These are phyloP conservation scores for Zaprionus inermis DNA, from an alignment of 1,140 invertebrate species.

Conservation along the genomic window DNA sequence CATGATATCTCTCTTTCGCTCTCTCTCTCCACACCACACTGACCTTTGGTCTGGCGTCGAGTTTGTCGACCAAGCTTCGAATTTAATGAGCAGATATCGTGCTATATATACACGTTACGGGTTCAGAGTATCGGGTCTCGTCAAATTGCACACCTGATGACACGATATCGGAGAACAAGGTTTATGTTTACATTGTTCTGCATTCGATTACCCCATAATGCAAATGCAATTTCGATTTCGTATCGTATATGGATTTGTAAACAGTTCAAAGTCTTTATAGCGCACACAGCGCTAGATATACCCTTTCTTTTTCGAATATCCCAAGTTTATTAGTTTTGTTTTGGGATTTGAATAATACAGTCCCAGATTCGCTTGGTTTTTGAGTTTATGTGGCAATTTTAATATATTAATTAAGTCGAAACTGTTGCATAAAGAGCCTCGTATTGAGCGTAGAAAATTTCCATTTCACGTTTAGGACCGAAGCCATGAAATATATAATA, in stretches of 20 bases:
- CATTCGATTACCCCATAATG: constrained; percentile 36
- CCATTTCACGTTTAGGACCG: constrained; percentile 8
- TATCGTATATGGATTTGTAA: constrained; percentile 5
- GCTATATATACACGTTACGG: background rate
- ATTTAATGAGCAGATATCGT: constrained; percentile 4
- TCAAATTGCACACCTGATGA: constrained; percentile 14
- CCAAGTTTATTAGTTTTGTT: background rate
- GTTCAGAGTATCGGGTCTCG: background rate
- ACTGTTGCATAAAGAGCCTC: constrained; percentile 22
- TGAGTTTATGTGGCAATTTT: constrained; percentile 3
- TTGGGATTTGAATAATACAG: background rate
- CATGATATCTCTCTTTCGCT: background rate
- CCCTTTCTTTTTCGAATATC: background rate
- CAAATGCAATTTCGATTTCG: constrained; percentile 31
- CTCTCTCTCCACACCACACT: background rate
- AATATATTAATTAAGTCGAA: constrained; percentile 32
- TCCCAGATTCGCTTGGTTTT: background rate
- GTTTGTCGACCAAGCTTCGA: constrained; percentile 47
- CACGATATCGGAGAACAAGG: background rate
- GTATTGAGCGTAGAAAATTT: constrained; percentile 18
- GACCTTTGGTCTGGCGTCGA: constrained; percentile 7
- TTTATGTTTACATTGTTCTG: constrained; percentile 29
- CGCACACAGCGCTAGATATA: background rate
- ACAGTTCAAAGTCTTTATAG: background rate
- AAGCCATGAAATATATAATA: constrained; percentile 18